Conservation (phyloP, 2,113 vertebrate species). For the Himantopus leucocephalus region DNA sequence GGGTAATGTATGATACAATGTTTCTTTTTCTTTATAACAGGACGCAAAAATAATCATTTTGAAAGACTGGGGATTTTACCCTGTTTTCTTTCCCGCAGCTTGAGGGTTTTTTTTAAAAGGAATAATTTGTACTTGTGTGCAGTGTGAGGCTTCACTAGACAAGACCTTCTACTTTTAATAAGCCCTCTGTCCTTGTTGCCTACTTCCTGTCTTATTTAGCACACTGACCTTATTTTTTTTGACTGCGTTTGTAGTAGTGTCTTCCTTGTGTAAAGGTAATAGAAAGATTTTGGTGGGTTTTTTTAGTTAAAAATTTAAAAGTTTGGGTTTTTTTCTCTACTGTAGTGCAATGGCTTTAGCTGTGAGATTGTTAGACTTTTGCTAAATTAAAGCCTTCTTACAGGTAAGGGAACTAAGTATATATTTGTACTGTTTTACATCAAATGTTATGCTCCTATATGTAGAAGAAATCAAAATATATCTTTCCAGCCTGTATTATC, state of each 20-base stretch:
- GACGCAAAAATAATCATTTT: neutral
- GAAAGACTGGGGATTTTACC: neutral
- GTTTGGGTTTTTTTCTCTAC: neutral
- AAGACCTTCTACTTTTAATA: neutral
- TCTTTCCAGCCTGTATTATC: neutral
- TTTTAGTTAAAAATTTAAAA: neutral
- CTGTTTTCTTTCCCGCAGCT: neutral
- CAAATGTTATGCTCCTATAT: neutral
- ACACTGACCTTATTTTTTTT: neutral
- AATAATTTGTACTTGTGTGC: neutral
- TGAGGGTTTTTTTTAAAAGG: neutral
- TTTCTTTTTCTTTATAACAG: neutral
- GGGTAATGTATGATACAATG: neutral
- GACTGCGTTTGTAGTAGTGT: neutral
- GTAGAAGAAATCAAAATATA: neutral
- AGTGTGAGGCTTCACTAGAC: neutral
- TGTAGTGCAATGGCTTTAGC: neutral
- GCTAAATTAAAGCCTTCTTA: neutral
- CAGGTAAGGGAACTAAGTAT: neutral
- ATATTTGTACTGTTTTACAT: neutral
- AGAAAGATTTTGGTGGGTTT: neutral
- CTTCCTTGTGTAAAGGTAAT: neutral
- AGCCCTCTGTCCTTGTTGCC: neutral
- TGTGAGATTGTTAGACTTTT: neutral
- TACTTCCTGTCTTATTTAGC: neutral